These are phyloP conservation scores for Schizopygopsis malacanthus DNA, from an alignment of 2,797 vertebrate species.

Conservation along the genomic window DNA sequence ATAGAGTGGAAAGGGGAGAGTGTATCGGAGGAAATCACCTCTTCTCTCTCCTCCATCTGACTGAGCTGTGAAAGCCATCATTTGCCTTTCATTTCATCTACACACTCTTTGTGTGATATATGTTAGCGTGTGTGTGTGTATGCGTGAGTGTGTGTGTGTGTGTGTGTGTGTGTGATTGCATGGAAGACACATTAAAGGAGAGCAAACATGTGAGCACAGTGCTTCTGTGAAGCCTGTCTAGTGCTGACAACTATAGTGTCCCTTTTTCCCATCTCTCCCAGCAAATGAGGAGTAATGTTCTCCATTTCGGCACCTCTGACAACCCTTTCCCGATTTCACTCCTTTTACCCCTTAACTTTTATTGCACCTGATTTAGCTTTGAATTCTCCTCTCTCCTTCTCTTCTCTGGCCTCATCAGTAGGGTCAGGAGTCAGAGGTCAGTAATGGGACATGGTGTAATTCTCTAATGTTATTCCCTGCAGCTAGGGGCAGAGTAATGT, in stretches of 20 bases:
- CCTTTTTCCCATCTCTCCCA: slow-evolving; percentile 12
- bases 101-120: slow-evolving; percentile 18
- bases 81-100: slow-evolving; percentile 38
- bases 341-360: not conserved
- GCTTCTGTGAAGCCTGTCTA: slow-evolving; percentile 18
- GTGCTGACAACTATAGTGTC: slow-evolving; percentile 7
- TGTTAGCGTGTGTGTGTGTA: not conserved
- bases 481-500: not conserved
- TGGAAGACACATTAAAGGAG: slow-evolving; percentile 12
- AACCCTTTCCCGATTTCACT: slow-evolving; percentile 13
- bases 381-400: not conserved
- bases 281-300: slow-evolving; percentile 20
- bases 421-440: slow-evolving; percentile 10
- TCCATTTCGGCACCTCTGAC: slow-evolving; percentile 8
- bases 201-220: not conserved
- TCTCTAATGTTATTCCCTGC: slow-evolving; percentile 9
- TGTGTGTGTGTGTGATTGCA: not conserved
- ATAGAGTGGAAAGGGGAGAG: slow-evolving; percentile 28
- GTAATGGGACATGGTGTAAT: slow-evolving; percentile 2
- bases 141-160: slow-evolving; percentile 6
- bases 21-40: slow-evolving; percentile 4
- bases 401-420: not conserved
- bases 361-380: not conserved
- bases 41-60: slow-evolving; percentile 29
- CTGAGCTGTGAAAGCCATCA: slow-evolving; percentile 37